Evolutionary conservation across 2,888 invertebrate species (phyloP), one percentile per base, ranked within the genome.

Genomic region (Glyphotaelius pellucidus): DNA sequence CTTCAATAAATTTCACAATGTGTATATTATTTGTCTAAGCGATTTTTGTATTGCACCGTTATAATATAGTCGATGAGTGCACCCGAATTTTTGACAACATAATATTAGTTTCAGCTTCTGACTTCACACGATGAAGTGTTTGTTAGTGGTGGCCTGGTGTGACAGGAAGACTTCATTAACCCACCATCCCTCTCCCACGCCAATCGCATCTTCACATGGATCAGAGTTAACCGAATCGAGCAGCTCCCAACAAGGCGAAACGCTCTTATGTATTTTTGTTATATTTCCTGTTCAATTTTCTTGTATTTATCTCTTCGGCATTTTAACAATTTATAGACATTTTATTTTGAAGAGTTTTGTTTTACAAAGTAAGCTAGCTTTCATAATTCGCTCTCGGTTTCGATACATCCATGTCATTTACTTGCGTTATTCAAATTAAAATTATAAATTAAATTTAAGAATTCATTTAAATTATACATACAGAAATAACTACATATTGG

Each of bases 101-200:
- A 3, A 52, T 47, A 14, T 47, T 52, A 52, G 4, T 52, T 19
- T n/a, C 11, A 67, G 67, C 67, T 67, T 67, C n/a, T 67, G 67
- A 9, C 25, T 67, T 67, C 67, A n/a, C 67, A 25, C 67, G 67
- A 3, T n/a, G 67, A 67, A 67, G 67, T 25, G 67, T 67, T 19
- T 25, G 67, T 67, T 19, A 67, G 67, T 19, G 19, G 67, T 67
- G 67, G 25, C 25, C 67, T 67, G 31, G 11, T 38, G 35, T 38
- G 19, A 83, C 83, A 83, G 83, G 83, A 83, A 83, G 83, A 9
- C 83, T 35, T 38, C 83, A 35, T 83, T 83, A 35, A 83, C 3
- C 25, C 83, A 14, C 7, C 83, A 83, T 83, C 83, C 83, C 83
- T 83, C 83, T 83, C 83, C 83, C 83, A 38, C 83, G 83, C 19